Percentiles rank a stretch among this genome's conserved stretches.
Conservation (phyloP, 2,113 vertebrate species). For the Cervus canadensis region DNA sequence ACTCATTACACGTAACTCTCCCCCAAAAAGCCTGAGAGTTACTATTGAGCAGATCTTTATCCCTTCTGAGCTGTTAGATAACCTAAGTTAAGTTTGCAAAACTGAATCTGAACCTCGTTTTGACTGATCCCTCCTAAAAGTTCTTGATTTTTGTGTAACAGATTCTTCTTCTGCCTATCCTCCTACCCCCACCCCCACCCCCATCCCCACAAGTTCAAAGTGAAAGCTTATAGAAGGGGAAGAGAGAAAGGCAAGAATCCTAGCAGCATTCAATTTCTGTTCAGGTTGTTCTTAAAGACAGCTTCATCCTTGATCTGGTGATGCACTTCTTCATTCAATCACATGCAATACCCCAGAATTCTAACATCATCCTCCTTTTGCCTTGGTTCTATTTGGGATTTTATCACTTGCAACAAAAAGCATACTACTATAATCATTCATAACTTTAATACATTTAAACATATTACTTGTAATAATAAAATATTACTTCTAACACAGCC, state of each 20-base stretch:
- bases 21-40: not conserved
- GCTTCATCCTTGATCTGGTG: not conserved
- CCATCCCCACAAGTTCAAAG: not conserved
- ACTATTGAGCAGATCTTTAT: not conserved
- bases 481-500: not conserved
- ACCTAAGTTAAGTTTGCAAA: not conserved
- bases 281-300: not conserved
- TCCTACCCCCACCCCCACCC: rapidly evolving
- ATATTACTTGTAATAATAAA: not conserved
- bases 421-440: not conserved
- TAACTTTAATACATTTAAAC: not conserved
- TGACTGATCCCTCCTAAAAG: not conserved
- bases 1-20: not conserved
- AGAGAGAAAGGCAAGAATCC: not conserved
- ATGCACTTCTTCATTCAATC: not conserved
- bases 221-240: not conserved
- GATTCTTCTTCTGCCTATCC: not conserved
- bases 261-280: not conserved
- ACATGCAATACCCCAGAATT: not conserved
- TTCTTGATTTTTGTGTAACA: not conserved
- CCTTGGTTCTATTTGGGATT: not conserved
- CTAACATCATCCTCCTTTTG: not conserved
- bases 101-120: not conserved
- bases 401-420: not conserved
- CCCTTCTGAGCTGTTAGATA: not conserved